Percentiles rank a stretch among this genome's conserved stretches.
Evolutionary conservation across 2,888 invertebrate genomes (phyloP).

Genomic region (Tubulanus polymorphus): DNA sequence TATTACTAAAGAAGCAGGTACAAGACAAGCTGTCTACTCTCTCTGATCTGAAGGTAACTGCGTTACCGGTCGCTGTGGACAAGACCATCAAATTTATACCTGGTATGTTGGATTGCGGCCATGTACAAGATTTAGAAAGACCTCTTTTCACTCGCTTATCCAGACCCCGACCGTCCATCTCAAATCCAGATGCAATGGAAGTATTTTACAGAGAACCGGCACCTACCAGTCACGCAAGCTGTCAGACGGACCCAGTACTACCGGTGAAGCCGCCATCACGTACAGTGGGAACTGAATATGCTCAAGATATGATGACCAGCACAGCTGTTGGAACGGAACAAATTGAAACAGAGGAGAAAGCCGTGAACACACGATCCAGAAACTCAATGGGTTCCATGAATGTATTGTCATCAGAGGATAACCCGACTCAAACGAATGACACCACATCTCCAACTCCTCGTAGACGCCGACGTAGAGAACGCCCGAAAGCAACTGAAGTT

Average conservation of each 20-base stretch:
- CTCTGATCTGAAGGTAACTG: slow-evolving; percentile 40
- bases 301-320: slow-evolving; percentile 1
- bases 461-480: background rate
- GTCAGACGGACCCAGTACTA: slow-evolving; percentile 19
- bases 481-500: no score
- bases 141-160: slow-evolving; percentile 29
- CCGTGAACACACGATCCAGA: slow-evolving; percentile 28
- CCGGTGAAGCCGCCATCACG: background rate
- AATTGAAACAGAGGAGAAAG: slow-evolving; percentile 40
- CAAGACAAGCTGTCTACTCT: slow-evolving; percentile 49
- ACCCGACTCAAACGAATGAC: background rate
- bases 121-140: slow-evolving; percentile 42
- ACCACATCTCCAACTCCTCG: background rate
- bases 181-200: background rate
- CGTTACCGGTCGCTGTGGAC: slow-evolving; percentile 40
- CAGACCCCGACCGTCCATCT: slow-evolving; percentile 16
- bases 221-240: slow-evolving; percentile 6
- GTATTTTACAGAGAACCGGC: slow-evolving; percentile 2
- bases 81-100: slow-evolving; percentile 44
- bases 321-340: slow-evolving; percentile 32
- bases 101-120: slow-evolving; percentile 47
- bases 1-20: slow-evolving; percentile 53
- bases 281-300: slow-evolving; percentile 2
- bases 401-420: background rate
- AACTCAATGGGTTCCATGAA: background rate